Percentiles rank a stretch among this genome's conserved stretches.
Conservation (phyloP, 2,888 invertebrate species). For the Polyploca ridens region DNA sequence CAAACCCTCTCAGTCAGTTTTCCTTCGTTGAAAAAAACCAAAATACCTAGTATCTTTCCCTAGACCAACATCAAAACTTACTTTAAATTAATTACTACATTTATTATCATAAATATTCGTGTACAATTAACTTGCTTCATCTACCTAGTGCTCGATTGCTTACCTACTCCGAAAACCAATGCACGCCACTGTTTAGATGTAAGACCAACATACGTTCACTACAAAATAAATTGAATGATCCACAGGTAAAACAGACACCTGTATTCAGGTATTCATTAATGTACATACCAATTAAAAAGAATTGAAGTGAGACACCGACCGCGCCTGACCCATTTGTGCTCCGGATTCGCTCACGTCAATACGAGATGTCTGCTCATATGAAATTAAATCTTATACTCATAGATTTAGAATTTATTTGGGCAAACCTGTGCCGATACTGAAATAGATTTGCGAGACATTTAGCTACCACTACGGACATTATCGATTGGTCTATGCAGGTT, state of each 20-base stretch:
- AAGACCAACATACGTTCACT: not conserved
- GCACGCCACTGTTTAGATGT: too few species aligned
- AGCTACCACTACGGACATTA: slow-evolving; percentile 51
- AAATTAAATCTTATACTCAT: slow-evolving; percentile 34
- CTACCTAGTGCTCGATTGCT: too few species aligned
- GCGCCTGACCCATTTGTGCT: slow-evolving; percentile 71
- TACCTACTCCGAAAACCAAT: too few species aligned
- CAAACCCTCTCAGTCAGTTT: too few species aligned
- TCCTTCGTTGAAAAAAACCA: too few species aligned
- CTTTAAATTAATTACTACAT: too few species aligned
- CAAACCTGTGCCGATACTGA: slow-evolving; percentile 36
- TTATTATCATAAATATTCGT: too few species aligned
- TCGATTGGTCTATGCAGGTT: slow-evolving; percentile 58
- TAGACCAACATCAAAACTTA: too few species aligned
- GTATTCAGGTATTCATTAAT: slow-evolving; percentile 29
- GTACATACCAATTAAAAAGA: slow-evolving; percentile 62
- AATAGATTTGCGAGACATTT: slow-evolving; percentile 69
- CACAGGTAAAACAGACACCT: slow-evolving; percentile 41
- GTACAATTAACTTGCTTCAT: too few species aligned
- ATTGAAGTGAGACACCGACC: slow-evolving; percentile 65
- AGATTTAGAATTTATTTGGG: slow-evolving; percentile 26
- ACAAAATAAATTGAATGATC: slow-evolving; percentile 21
- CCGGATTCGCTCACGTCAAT: slow-evolving; percentile 63
- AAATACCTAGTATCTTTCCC: too few species aligned
- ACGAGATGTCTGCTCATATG: slow-evolving; percentile 23